Conservation (phyloP, 2,888 invertebrate genomes). For the Pollenia angustigena region DNA sequence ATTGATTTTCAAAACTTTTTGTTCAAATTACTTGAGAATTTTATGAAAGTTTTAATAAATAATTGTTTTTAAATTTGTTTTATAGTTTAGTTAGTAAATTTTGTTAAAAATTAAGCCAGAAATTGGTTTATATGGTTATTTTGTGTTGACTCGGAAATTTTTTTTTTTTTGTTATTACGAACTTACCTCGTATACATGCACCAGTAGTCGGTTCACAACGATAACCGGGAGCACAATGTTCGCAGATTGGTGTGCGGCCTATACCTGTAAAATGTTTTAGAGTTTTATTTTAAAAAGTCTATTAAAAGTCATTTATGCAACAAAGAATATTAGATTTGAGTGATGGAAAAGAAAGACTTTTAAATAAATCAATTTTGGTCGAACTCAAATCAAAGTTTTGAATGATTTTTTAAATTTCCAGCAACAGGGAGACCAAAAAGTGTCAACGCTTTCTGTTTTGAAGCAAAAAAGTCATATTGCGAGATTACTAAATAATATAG, state of each 20-base stretch:
- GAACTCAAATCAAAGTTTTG: too few species aligned
- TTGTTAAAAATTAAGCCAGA: slow-evolving; percentile 25
- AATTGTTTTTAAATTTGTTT: slow-evolving; percentile 1
- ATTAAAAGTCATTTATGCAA: too few species aligned
- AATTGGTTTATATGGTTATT: slow-evolving; percentile 34
- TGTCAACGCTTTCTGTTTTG: too few species aligned
- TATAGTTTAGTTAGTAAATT: slow-evolving; percentile 37
- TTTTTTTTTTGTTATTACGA: background rate
- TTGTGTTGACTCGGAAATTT: slow-evolving; percentile 13
- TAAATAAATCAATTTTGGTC: too few species aligned
- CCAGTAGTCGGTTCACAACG: slow-evolving; percentile 92
- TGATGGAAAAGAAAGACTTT: too few species aligned
- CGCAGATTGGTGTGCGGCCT: slow-evolving; percentile 86
- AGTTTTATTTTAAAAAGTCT: too few species aligned
- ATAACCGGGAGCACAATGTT: slow-evolving; percentile 91
- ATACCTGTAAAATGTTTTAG: slow-evolving; percentile 72
- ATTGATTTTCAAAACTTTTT: background rate
- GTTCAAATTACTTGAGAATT: slow-evolving; percentile 7
- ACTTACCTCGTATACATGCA: slow-evolving; percentile 93
- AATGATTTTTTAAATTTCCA: too few species aligned
- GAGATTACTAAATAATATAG: too few species aligned
- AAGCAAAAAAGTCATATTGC: too few species aligned
- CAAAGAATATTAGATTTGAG: too few species aligned
- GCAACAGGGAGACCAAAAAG: too few species aligned
- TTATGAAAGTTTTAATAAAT: background rate